Evolutionary conservation across 2,113 vertebrate genomes (phyloP).

Genomic region (Ictalurus punctatus): DNA sequence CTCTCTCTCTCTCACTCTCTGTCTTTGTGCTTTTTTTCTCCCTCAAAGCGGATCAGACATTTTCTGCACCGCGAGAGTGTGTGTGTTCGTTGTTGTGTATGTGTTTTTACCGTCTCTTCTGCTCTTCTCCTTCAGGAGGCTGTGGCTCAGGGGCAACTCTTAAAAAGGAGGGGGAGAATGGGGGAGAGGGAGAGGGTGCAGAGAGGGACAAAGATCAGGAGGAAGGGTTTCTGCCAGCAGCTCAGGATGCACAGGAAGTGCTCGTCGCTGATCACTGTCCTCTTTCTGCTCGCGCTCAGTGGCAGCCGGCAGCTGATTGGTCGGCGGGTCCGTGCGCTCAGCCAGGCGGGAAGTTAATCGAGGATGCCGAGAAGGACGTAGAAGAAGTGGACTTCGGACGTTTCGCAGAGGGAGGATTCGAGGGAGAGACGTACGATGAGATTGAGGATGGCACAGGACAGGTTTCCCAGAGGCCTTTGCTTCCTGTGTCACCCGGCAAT

Average conservation of each 20-base stretch:
- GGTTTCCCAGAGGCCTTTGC: constrained; percentile 72
- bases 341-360: constrained; percentile 55
- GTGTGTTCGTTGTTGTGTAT: constrained; percentile 36
- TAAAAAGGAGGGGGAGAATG: constrained; percentile 42
- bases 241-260: constrained; percentile 28
- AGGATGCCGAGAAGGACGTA: constrained; percentile 58
- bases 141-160: constrained; percentile 55
- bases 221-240: constrained; percentile 28
- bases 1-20: constrained; percentile 8
- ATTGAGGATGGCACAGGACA: constrained; percentile 74
- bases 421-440: constrained; percentile 70
- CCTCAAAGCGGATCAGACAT: constrained; percentile 35
- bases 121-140: constrained; percentile 54
- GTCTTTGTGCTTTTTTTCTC: constrained; percentile 16
- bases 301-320: constrained; percentile 57
- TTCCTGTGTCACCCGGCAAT: constrained; percentile 65
- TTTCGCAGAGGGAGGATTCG: constrained; percentile 59
- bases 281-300: constrained; percentile 57
- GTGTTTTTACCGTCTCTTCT: constrained; percentile 46
- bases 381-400: constrained; percentile 66
- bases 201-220: constrained; percentile 50
- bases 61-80: constrained; percentile 37
- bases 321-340: constrained; percentile 60
- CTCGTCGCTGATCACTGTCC: neutral
- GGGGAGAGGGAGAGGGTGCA: constrained; percentile 38